Conservation (phyloP, 2,888 invertebrate species). For the Drosophila paramelanica region DNA sequence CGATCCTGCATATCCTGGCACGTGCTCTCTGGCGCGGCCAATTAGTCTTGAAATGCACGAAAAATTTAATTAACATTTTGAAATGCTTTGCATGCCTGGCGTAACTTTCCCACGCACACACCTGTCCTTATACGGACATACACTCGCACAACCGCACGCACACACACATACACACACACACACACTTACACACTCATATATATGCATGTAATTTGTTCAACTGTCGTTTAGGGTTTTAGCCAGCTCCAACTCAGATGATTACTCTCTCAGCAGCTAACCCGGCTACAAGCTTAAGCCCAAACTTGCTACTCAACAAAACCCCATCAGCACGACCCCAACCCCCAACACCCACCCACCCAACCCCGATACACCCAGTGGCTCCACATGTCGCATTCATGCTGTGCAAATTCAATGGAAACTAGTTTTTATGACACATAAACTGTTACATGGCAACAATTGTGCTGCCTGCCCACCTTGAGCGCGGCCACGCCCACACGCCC, state of each 20-base stretch:
- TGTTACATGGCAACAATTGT: conserved; percentile 64
- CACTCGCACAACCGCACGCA: conserved; percentile 1
- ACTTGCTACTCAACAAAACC: conserved; percentile 18
- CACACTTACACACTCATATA: not conserved
- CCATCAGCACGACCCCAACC: conserved; percentile 10
- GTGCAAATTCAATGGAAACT: conserved; percentile 68
- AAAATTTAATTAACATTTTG: conserved; percentile 78
- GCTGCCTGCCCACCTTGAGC: conserved; percentile 18
- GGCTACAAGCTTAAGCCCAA: conserved; percentile 6
- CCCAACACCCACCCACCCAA: not conserved
- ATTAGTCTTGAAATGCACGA: conserved; percentile 64
- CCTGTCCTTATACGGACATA: no score
- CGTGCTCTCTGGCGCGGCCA: conserved; percentile 49
- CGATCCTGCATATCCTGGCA: conserved; percentile 22
- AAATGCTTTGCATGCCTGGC: conserved; percentile 70
- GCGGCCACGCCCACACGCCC: conserved; percentile 23
- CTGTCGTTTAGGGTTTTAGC: conserved; percentile 57
- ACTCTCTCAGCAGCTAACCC: conserved; percentile 27
- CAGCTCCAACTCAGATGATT: conserved; percentile 45
- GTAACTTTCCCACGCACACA: conserved; percentile 31
- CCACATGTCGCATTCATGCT: conserved; percentile 39
- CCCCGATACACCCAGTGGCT: not conserved
- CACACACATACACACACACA: conserved; percentile 5
- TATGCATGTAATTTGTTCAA: conserved; percentile 64
- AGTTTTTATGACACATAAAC: conserved; percentile 79